A percentile compares a stretch with the other conserved stretches of the same genome.
phyloP scores from a whole-genome alignment of 2,113 vertebrate species.

The mouse (Mus musculus) region DNA sequence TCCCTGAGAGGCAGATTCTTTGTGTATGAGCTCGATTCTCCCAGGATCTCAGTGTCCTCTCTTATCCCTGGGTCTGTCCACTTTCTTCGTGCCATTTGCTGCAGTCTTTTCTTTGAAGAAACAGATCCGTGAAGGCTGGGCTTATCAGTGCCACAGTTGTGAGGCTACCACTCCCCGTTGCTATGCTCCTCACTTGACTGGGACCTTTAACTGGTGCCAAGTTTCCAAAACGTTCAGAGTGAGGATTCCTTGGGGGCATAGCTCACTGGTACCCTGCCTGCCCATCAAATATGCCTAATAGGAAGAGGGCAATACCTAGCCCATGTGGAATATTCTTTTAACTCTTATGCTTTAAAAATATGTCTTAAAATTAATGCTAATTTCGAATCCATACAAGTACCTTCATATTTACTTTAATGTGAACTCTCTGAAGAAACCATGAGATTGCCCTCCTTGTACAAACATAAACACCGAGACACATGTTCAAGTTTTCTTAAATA shows the following conservation, averaged over 20 bases:
- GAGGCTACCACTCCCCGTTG: background rate
- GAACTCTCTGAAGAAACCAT: background rate
- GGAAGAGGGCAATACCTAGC: background rate
- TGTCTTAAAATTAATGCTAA: background rate
- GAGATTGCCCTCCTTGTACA: background rate
- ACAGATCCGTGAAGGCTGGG: background rate
- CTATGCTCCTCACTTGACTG: background rate
- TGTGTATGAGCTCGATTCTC: rapidly evolving
- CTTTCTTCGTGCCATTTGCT: background rate
- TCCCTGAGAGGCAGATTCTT: background rate
- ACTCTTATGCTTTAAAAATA: background rate
- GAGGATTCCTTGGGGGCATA: background rate
- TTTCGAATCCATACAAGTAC: background rate
- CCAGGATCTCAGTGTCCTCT: background rate
- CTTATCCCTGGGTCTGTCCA: background rate
- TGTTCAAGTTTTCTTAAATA: background rate
- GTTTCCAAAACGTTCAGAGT: background rate
- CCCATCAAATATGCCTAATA: background rate
- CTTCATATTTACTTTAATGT: slow-evolving; percentile 29
- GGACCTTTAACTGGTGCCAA: background rate
- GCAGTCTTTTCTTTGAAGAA: background rate
- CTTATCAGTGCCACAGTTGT: background rate
- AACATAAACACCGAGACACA: background rate
- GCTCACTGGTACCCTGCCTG: background rate
- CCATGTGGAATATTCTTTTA: background rate